phyloP scores from a whole-genome alignment of 2,797 vertebrate genomes.

The Enoplosus armatus region DNA sequence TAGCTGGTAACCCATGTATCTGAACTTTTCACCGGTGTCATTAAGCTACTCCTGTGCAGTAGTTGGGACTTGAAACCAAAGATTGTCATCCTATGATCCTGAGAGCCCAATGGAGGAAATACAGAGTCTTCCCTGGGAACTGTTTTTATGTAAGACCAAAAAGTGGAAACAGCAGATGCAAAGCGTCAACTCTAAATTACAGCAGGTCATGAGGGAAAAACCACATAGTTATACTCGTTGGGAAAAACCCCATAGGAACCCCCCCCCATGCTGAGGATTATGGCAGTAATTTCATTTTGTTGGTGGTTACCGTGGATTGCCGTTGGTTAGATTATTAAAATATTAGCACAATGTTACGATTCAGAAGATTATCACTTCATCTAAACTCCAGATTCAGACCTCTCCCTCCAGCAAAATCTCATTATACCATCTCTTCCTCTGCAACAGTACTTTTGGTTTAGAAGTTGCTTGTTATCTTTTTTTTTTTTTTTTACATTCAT shows the following conservation, averaged over 20 bases:
- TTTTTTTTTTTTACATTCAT: conserved; percentile 10
- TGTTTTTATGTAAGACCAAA: background rate
- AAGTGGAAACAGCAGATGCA: conserved; percentile 7
- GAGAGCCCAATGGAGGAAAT: background rate
- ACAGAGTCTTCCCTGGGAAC: background rate
- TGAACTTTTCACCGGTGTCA: background rate
- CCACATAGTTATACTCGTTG: background rate
- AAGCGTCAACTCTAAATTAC: background rate
- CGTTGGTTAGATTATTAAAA: conserved; percentile 30
- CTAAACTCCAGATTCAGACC: conserved; percentile 26
- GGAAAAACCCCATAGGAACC: conserved; percentile 2
- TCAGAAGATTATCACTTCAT: conserved; percentile 41
- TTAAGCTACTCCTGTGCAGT: background rate
- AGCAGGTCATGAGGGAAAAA: background rate
- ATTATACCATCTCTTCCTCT: conserved; percentile 15
- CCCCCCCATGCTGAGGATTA: background rate
- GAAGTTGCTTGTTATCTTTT: conserved; percentile 19
- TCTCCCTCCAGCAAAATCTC: conserved; percentile 27
- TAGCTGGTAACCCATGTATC: background rate
- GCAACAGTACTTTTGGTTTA: conserved; percentile 26
- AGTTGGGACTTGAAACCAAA: background rate
- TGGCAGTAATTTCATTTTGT: conserved; percentile 29
- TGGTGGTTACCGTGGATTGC: background rate
- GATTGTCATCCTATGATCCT: background rate
- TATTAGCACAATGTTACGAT: conserved; percentile 27